Evolutionary conservation across 2,113 vertebrate species (phyloP), one percentile per base, ranked within the genome.

Genomic region (Caranx ignobilis): DNA sequence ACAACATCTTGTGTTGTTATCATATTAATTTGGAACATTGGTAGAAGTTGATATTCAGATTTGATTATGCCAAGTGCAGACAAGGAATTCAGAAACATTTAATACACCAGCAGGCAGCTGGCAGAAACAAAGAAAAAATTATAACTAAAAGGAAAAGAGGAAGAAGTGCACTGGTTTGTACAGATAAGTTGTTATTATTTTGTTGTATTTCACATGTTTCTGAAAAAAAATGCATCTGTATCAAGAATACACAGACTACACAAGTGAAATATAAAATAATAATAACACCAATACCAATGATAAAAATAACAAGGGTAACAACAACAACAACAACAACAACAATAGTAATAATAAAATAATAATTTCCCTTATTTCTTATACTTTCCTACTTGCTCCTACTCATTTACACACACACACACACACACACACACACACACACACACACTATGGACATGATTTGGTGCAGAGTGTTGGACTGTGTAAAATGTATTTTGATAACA

Each of bases 401-500:
- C 41, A 34, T 10, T 8, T 31, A 66, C 5, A n/a, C 16, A 39
- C 18, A 39, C 4, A 11, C 50, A 18, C 48, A 66, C 21, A 21
- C 5, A 39, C 59, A 50, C 48, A 50, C 47, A 52, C 26, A 35
- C 15, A 60, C 32, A 60, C 16, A 37, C 8, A 18, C 18, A 9
- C 19, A n/a, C 19, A 21, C 8, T 19, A 11, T n/a, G 50, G 50
- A 10, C 50, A 52, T 52, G n/a, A n/a, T 52, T 11, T 55, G 52
- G 19, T 48, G 16, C 57, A 56, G 35, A 19, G 45, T 4, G 1
- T 57, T 15, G 2, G 37, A 62, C n/a, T 62, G 37, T 47, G 34
- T 91, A 94, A 95, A 96, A 96, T 95, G 93, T 94, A 94, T 95
- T 94, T 96, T 95, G 94, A 95, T 94, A 91, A 94, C 91, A 93